Evolutionary conservation across 2,797 vertebrate genomes (phyloP).

Genomic region (Hydrophis major): DNA sequence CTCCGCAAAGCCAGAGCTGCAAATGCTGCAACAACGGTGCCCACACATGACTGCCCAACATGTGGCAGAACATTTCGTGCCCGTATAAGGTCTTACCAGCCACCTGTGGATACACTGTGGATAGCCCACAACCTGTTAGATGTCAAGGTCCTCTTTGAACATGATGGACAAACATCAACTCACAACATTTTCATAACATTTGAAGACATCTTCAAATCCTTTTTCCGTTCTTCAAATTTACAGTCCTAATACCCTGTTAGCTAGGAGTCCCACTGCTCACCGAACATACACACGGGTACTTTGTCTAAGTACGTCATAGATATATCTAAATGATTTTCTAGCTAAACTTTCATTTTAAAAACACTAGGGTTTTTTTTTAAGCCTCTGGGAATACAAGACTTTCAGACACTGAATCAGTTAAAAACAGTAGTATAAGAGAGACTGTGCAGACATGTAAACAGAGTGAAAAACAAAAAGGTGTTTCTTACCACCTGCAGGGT

Average conservation of each 20-base stretch:
- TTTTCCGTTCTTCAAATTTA: background rate
- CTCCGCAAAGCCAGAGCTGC: no score
- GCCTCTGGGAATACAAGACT: conserved; percentile 9
- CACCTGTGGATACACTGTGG: no score
- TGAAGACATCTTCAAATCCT: background rate
- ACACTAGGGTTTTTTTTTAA: conserved; percentile 26
- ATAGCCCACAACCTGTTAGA: no score
- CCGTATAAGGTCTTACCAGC: no score
- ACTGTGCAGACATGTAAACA: conserved; percentile 15
- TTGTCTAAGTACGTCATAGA: background rate
- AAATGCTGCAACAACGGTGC: no score
- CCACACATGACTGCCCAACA: no score
- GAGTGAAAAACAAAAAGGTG: conserved; percentile 68
- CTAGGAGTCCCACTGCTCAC: background rate
- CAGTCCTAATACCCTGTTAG: background rate
- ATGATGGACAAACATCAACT: no score
- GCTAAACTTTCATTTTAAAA: conserved; percentile 13
- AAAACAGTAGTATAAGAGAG: conserved; percentile 40
- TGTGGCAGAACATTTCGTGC: no score
- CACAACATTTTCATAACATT: background rate
- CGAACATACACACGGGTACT: background rate
- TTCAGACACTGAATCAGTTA: conserved; percentile 49
- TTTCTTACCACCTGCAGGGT: conserved; percentile 98
- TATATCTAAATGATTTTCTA: background rate
- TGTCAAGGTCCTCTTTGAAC: no score